These are phyloP conservation scores for Catalaphyllia jardinei DNA, from an alignment of 64 coral and sea anemone species.

Conservation along the genomic window DNA sequence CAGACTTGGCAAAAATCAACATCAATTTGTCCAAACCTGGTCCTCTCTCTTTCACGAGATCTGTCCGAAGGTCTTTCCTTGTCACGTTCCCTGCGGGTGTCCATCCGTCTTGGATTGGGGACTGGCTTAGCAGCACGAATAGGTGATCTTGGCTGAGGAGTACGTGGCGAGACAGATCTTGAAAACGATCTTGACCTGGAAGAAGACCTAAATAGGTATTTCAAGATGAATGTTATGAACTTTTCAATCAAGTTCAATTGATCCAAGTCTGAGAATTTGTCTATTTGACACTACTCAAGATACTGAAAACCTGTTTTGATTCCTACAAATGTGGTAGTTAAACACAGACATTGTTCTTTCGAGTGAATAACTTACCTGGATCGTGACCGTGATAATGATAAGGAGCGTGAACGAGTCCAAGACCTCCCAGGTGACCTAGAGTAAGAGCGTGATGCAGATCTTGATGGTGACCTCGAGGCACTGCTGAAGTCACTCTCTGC, in stretches of 20 bases:
- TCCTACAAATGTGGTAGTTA: no score
- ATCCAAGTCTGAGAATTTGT: no score
- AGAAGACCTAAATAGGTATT: slow-evolving; percentile 41
- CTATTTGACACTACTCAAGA: no score
- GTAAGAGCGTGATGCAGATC: slow-evolving; percentile 84
- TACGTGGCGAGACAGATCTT: slow-evolving; percentile 79
- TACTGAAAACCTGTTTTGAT: no score
- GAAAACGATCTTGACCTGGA: slow-evolving; percentile 94
- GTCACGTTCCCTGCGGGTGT: slow-evolving; percentile 50
- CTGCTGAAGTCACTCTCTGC: slow-evolving; percentile 86
- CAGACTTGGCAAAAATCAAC: background rate
- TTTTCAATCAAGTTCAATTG: no score
- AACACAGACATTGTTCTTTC: background rate
- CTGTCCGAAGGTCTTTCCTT: slow-evolving; percentile 49
- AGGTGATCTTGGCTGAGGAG: slow-evolving; percentile 68
- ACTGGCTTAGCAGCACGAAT: slow-evolving; percentile 32
- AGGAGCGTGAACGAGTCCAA: slow-evolving; percentile 79
- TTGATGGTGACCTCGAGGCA: slow-evolving; percentile 77
- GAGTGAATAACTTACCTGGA: background rate
- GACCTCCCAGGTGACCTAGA: slow-evolving; percentile 86
- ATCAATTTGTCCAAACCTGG: slow-evolving; percentile 12
- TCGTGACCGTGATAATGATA: slow-evolving; percentile 64
- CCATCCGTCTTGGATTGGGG: background rate
- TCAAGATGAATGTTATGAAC: no score
- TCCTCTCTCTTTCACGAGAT: slow-evolving; percentile 48